Evolutionary conservation across 30 jellyfish, hydroid and myxozoan genomes (phyloP), one percentile per base, ranked within the genome.

Genomic region (Chrysaora quinquecirrha): DNA sequence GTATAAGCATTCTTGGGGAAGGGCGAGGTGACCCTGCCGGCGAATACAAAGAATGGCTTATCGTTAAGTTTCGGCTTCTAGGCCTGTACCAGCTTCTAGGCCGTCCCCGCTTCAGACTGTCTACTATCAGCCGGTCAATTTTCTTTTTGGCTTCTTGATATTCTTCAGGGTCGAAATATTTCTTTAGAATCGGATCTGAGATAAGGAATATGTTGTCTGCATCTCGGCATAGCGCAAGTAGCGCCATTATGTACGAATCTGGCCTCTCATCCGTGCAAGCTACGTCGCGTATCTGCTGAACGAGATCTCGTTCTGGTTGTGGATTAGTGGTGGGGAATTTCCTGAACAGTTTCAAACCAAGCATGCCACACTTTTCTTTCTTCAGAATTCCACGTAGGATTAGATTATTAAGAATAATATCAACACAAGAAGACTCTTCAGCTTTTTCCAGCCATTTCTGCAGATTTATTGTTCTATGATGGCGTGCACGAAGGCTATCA

Each of bases 291-390:
- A 95, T 95, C 64, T 78, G 82, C 30, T 73, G 75, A 31, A 89
- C 97, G 21, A 95, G 82, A 24, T 56, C 85, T 71, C 65, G 76
- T 81, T 95, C 99, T 19, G 99, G 99, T 66, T 95, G 93, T 28
- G 99, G 97, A 64, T 95, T 83, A 25, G 95, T 68, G 1, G 99
- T 95, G 31, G 99, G 99, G 77, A 95, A 95, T 43, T 88, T 84
- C 54, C 95, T 84, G 70, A 94, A 86, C 33, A 94, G 46, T 78
- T 80, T 88, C 9, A 88, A 48, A 38, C 99, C 99, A n/a, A 93
- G 96, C 32, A 88, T 38, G 7, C 99, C 99, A 46, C 66, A 66
- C 64, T 93, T 69, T 71, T 95, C 94, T 52, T 95, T 95, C 34
- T 79, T 73, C 58, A 95, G 83, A 63, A 95, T 87, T 0, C 97